Evolutionary conservation across 1,140 invertebrate genomes (phyloP).

Genomic region (Arion vulgaris): DNA sequence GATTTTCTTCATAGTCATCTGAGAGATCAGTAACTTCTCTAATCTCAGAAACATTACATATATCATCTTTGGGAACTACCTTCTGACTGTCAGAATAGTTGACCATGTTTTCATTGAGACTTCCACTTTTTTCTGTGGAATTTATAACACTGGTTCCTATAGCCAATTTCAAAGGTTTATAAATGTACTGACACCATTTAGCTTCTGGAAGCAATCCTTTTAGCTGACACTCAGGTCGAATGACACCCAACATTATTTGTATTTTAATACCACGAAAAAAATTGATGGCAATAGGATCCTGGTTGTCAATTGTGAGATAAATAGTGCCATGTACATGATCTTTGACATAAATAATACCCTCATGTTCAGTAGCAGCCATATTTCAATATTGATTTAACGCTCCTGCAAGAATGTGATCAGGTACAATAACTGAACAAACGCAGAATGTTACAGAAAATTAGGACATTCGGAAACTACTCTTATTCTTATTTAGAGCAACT

Average conservation of each 20-base stretch:
- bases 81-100: not conserved
- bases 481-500: too few relatives aligned
- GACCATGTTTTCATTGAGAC: not conserved
- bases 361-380: conserved; percentile 1
- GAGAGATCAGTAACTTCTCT: not conserved
- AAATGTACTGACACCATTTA: not conserved
- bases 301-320: conserved; percentile 2
- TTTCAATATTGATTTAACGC: not conserved
- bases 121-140: not conserved
- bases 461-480: too few relatives aligned
- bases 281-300: not conserved
- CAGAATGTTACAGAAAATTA: too few relatives aligned
- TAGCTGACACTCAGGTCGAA: not conserved
- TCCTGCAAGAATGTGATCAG: not conserved
- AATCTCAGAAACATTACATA: not conserved
- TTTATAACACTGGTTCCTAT: not conserved
- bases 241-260: not conserved
- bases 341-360: conserved; percentile 9
- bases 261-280: not conserved
- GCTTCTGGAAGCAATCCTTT: not conserved
- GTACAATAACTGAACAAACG: not conserved
- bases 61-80: not conserved
- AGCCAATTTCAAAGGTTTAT: not conserved
- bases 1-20: not conserved
- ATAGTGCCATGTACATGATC: not conserved